These are phyloP conservation scores for Monochamus alternatus DNA, from an alignment of 2,888 invertebrate species.

Conservation along the genomic window DNA sequence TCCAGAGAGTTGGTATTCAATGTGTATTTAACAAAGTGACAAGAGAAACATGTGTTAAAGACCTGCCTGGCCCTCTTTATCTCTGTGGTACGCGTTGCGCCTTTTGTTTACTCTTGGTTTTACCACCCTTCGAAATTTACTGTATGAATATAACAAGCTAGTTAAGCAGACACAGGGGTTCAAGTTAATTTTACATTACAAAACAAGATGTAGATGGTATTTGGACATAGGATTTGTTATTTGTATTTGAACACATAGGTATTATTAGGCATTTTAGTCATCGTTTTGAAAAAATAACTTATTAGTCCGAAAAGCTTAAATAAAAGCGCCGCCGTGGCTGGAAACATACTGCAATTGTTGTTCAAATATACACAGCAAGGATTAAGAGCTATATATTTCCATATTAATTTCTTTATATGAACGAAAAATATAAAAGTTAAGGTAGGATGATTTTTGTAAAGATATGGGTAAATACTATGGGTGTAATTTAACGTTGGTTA, in stretches of 20 bases:
- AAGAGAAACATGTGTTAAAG: constrained; percentile 63
- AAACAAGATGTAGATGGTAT: constrained; percentile 19
- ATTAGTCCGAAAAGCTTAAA: no score
- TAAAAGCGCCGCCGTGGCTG: no score
- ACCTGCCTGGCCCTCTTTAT: constrained; percentile 54
- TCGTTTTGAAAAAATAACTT: no score
- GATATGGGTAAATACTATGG: no score
- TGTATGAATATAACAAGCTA: constrained; percentile 50
- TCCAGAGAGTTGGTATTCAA: constrained; percentile 32
- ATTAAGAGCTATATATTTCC: no score
- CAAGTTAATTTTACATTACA: constrained; percentile 18
- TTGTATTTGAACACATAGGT: constrained; percentile 32
- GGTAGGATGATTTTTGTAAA: no score
- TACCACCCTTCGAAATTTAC: constrained; percentile 45
- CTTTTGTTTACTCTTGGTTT: constrained; percentile 57
- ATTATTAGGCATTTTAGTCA: no score
- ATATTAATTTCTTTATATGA: no score
- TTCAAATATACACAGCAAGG: no score
- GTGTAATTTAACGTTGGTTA: no score
- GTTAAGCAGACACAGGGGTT: constrained; percentile 44
- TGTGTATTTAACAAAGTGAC: constrained; percentile 72
- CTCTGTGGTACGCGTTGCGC: constrained; percentile 57
- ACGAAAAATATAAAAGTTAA: no score
- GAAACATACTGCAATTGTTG: no score
- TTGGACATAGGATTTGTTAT: neutral